Conservation (phyloP, 2,797 vertebrate genomes). For the Borostomias antarcticus region DNA sequence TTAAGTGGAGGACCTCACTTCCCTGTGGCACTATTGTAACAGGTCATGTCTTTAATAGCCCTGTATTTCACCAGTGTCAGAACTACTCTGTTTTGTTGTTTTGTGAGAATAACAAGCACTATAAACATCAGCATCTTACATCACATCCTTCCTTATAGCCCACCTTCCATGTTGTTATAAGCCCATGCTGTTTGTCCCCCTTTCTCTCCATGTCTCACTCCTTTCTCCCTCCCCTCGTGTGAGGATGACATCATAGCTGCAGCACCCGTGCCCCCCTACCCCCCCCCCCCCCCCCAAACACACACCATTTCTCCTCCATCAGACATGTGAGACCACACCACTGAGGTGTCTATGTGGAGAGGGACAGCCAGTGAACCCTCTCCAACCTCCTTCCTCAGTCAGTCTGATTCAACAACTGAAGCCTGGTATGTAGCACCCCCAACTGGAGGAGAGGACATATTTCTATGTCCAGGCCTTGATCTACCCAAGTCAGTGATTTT, state of each 20-base stretch:
- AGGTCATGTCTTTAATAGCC: background rate
- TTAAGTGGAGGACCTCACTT: background rate
- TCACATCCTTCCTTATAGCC: background rate
- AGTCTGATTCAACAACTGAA: background rate
- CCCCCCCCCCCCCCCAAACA: too few relatives aligned
- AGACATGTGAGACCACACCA: slow-evolving; percentile 13
- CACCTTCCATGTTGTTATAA: background rate
- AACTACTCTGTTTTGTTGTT: background rate
- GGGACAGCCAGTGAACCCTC: too few relatives aligned
- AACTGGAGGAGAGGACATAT: slow-evolving; percentile 31
- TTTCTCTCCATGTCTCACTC: background rate
- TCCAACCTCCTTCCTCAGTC: background rate
- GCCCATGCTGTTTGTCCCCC: background rate
- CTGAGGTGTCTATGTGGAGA: background rate
- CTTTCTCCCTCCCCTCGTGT: slow-evolving; percentile 34
- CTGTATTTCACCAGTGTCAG: background rate
- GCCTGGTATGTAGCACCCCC: slow-evolving; percentile 55
- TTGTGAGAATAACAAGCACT: slow-evolving; percentile 13
- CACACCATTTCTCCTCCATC: too few relatives aligned
- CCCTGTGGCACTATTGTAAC: background rate
- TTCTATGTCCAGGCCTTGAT: slow-evolving; percentile 7
- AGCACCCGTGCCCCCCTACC: too few relatives aligned
- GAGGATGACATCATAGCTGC: slow-evolving; percentile 80
- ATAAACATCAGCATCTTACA: slow-evolving; percentile 14
- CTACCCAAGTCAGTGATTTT: too few relatives aligned